Conservation (phyloP, 2,888 invertebrate genomes). For the Agapostemon virescens region DNA sequence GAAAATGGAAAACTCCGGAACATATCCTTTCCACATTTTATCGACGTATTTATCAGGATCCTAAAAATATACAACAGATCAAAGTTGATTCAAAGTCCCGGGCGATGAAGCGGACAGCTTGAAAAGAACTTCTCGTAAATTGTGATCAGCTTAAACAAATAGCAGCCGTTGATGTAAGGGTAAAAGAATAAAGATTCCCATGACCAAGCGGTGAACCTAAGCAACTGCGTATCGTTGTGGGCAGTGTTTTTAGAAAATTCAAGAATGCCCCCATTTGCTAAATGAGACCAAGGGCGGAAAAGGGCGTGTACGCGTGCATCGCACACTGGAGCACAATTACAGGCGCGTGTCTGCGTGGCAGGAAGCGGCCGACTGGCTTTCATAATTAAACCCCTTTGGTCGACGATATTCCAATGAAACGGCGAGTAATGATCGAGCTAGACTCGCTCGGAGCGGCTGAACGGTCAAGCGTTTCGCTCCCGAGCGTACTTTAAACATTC, state of each 20-base stretch:
- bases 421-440: slow-evolving; percentile 73
- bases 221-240: slow-evolving; percentile 69
- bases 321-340: slow-evolving; percentile 72
- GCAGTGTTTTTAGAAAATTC: slow-evolving; percentile 67
- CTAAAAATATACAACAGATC: no score
- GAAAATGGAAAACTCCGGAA: no score
- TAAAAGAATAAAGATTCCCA: slow-evolving; percentile 50
- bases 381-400: slow-evolving; percentile 76
- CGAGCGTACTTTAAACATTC: neutral
- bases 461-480: slow-evolving; percentile 29
- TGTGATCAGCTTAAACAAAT: no score
- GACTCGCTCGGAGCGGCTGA: slow-evolving; percentile 28
- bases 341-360: slow-evolving; percentile 62
- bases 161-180: no score
- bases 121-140: no score
- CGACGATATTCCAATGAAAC: slow-evolving; percentile 76
- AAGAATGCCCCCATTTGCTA: slow-evolving; percentile 52
- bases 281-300: slow-evolving; percentile 26
- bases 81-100: no score
- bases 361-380: slow-evolving; percentile 72
- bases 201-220: slow-evolving; percentile 69
- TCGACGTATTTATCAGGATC: no score
- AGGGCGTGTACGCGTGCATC: slow-evolving; percentile 64
- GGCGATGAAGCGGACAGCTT: no score
- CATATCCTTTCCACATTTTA: no score